phyloP scores from a whole-genome alignment of 2,797 vertebrate species.

The Anableps anableps region DNA sequence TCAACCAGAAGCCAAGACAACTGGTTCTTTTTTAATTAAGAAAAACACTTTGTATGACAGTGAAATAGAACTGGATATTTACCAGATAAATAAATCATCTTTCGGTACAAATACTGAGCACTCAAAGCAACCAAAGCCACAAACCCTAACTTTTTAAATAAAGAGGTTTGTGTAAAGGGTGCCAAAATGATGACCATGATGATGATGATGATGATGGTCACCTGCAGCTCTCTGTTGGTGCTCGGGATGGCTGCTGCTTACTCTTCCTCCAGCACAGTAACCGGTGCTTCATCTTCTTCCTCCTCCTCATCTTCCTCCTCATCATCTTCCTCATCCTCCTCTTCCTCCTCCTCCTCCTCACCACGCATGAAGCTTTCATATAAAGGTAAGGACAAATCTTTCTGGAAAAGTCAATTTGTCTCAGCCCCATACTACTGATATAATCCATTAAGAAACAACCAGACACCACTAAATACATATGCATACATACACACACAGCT shows the following conservation, averaged over 20 bases:
- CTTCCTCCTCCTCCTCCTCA: conserved; percentile 70
- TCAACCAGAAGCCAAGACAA: conserved; percentile 4
- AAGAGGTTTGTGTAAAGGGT: not conserved
- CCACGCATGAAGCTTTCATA: conserved; percentile 85
- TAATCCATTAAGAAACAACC: not conserved
- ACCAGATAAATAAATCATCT: conserved; percentile 2
- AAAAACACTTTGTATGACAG: not conserved
- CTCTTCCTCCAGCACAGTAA: conserved; percentile 53
- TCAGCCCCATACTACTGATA: not conserved
- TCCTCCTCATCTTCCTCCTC: conserved; percentile 34
- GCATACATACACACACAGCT: conserved; percentile 15
- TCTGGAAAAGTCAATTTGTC: not conserved
- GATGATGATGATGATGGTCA: conserved; percentile 75
- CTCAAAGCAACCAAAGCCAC: not conserved
- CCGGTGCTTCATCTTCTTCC: conserved; percentile 36
- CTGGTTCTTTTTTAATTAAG: conserved; percentile 4
- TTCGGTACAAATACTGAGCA: not conserved
- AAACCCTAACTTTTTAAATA: not conserved
- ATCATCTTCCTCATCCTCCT: conserved; percentile 52
- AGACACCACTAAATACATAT: not conserved
- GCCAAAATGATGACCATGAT: conserved; percentile 76
- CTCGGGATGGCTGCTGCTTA: conserved; percentile 71
- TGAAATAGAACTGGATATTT: not conserved
- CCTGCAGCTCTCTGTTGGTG: conserved; percentile 75
- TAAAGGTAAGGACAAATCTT: conserved; percentile 75